These are phyloP conservation scores for Sinhomidia bicolor DNA, from an alignment of 2,888 invertebrate species.

Conservation along the genomic window DNA sequence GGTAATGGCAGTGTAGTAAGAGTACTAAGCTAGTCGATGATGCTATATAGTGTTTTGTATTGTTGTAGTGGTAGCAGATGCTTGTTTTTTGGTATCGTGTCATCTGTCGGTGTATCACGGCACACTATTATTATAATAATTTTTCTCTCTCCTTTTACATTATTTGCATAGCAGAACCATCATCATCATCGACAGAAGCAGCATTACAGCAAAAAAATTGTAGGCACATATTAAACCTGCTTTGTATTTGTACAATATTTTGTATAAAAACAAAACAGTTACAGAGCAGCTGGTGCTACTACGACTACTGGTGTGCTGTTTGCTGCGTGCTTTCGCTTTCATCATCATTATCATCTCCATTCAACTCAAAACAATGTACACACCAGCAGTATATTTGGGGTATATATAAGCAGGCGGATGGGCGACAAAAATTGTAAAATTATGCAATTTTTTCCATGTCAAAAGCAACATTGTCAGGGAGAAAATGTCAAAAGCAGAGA, in stretches of 20 bases:
- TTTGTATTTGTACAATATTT: background rate
- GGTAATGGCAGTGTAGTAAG: background rate
- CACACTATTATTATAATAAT: background rate
- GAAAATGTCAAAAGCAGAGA: background rate
- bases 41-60: too few species aligned
- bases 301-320: background rate
- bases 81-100: background rate
- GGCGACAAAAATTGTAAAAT: background rate
- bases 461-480: background rate
- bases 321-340: background rate
- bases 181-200: background rate
- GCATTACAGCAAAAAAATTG: background rate
- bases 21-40: too few species aligned
- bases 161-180: constrained; percentile 3
- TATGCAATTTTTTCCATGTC: background rate
- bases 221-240: background rate
- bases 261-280: background rate
- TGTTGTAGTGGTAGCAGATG: background rate
- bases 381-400: too few species aligned
- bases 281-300: background rate
- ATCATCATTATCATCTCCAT: background rate
- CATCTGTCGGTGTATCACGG: background rate
- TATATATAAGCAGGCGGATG: background rate
- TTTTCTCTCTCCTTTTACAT: background rate
- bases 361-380: background rate